Base-by-base conservation (phyloP, 2,888 invertebrate genomes). In the Catotricha subobsoleta region DNA sequence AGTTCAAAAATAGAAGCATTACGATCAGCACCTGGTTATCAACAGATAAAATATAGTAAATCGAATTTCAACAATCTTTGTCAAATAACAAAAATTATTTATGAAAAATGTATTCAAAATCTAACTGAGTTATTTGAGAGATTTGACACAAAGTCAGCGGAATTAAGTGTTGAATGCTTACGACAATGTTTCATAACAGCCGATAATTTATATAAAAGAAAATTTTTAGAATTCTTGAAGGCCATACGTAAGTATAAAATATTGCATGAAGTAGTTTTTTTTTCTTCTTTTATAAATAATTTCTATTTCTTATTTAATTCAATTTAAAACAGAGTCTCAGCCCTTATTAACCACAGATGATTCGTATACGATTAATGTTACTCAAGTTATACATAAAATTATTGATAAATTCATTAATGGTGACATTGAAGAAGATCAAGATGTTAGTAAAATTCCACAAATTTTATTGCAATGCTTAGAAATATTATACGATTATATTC, bases 101-200 rank as follows among this genome's bases (percentile, higher is more conserved):
- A 60, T 35, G 60, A 65, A 41, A 57, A 62, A 39, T 66, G 68
- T 44, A 58, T 69, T 13, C 56, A 55, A 39, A 58, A 62, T 35
- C 55, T 73, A 43, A 55, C 62, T 1, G 60, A 65, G 10, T 50
- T 70, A 6, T 61, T 60, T 50, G 53, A 60, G 2, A 62, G 66
- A 45, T 69, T 70, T 48, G 70, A 74, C 51, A 53, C 62, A 39
- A 53, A 56, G 20, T 60, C 66, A 1, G 67, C 71, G 0, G 54
- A 65, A 23, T 48, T 67, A 15, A 66, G 68, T 13, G 50, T 69
- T 10, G 71, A 74, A 51, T 71, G 71, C 49, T 75, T 69, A 55
- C 50, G 68, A 10, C 55, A 62, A 43, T 55, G 59, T 41, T 43
- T 58, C 4, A 45, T 49, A 7, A 57, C 59, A 2, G 58, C 55